Conservation (phyloP, 2,113 vertebrate species). For the Pituophis catenifer region DNA sequence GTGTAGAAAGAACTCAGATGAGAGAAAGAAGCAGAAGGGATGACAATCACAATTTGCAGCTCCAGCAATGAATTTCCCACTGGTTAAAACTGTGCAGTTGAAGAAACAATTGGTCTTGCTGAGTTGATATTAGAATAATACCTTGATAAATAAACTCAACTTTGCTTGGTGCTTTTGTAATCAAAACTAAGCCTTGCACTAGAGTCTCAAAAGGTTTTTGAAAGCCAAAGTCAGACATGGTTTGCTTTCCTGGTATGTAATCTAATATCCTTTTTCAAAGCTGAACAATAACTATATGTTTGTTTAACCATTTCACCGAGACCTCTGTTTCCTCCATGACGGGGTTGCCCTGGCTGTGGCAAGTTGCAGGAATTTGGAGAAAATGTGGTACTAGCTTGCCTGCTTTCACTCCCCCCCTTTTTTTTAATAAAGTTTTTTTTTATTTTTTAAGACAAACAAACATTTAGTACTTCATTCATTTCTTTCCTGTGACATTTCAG, state of each 20-base stretch:
- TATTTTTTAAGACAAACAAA: too few relatives aligned
- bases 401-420: conserved; percentile 18
- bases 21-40: background rate
- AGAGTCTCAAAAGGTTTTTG: conserved; percentile 53
- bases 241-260: conserved; percentile 64
- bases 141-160: conserved; percentile 65
- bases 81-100: background rate
- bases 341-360: conserved; percentile 52
- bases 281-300: conserved; percentile 66
- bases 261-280: conserved; percentile 71
- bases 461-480: too few relatives aligned
- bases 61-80: conserved; percentile 30
- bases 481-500: too few relatives aligned
- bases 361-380: conserved; percentile 58
- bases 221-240: conserved; percentile 56
- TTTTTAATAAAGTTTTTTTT: too few relatives aligned
- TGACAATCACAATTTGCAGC: conserved; percentile 34
- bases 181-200: conserved; percentile 54
- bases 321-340: conserved; percentile 32
- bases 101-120: conserved; percentile 32
- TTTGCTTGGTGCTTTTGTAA: conserved; percentile 49
- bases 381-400: conserved; percentile 28
- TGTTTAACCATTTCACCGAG: conserved; percentile 70
- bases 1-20: conserved; percentile 21
- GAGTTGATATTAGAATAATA: conserved; percentile 63